These are phyloP conservation scores for Nudaria mundana DNA, from an alignment of 2,888 invertebrate species.

Conservation along the genomic window DNA sequence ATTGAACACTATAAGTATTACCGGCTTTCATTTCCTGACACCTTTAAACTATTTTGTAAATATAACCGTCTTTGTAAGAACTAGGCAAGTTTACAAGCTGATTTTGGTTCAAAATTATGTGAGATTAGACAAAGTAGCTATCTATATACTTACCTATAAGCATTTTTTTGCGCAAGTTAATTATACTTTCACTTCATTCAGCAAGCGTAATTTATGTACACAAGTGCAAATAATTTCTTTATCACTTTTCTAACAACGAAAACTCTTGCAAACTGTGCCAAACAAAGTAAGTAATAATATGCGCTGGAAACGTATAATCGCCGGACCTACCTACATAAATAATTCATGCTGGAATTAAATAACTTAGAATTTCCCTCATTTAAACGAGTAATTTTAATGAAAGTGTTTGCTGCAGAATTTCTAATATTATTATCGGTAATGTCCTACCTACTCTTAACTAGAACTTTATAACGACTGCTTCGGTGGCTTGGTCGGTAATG, in stretches of 20 bases:
- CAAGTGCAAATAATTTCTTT: constrained; percentile 20
- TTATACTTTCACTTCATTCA: not conserved
- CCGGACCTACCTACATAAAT: constrained; percentile 40
- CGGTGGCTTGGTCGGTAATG: too few relatives aligned
- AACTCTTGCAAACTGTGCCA: constrained; percentile 22
- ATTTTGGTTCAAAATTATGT: too few relatives aligned
- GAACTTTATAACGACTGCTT: too few relatives aligned
- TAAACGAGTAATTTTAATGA: constrained; percentile 35
- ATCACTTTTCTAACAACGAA: constrained; percentile 15
- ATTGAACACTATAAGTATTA: too few relatives aligned
- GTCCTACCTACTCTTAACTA: too few relatives aligned
- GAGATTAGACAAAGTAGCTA: too few relatives aligned
- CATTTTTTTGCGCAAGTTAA: too few relatives aligned
- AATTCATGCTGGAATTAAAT: constrained; percentile 50
- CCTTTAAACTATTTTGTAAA: too few relatives aligned
- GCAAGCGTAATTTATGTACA: not conserved
- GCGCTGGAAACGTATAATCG: constrained; percentile 31
- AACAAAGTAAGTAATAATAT: constrained; percentile 37
- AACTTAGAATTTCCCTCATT: constrained; percentile 43
- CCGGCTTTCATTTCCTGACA: too few relatives aligned
- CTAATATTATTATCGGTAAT: not conserved
- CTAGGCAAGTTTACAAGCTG: too few relatives aligned
- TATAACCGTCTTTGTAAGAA: too few relatives aligned
- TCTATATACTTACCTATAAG: too few relatives aligned
- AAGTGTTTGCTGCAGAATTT: constrained; percentile 42